Percentiles rank a stretch among this genome's conserved stretches.
Conservation (phyloP, 1,140 invertebrate species). For the Aphis craccivora region DNA sequence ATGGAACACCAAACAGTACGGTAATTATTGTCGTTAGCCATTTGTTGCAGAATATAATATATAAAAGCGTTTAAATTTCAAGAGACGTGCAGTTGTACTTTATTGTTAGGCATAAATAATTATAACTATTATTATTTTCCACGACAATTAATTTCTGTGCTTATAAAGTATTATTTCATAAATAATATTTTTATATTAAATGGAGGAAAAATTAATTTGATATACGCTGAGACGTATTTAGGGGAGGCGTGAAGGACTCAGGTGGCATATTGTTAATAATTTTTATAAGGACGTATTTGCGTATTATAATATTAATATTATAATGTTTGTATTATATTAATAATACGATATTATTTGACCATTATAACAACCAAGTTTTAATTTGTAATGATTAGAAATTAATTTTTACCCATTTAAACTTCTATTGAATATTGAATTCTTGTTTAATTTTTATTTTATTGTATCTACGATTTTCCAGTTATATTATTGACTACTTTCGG, state of each 20-base stretch:
- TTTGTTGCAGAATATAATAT: background rate
- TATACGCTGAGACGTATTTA: background rate
- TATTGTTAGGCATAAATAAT: conserved; percentile 2
- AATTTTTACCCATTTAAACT: background rate
- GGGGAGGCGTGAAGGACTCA: background rate
- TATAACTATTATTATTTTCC: background rate
- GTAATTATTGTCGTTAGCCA: conserved; percentile 16
- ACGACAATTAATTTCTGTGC: background rate
- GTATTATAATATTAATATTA: background rate
- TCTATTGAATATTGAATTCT: background rate
- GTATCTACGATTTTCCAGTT: background rate
- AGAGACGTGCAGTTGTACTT: background rate
- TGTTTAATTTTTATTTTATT: background rate
- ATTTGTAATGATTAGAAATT: background rate
- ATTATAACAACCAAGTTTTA: background rate
- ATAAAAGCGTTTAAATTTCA: background rate
- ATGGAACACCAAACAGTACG: background rate
- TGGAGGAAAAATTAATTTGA: background rate
- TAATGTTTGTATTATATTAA: background rate
- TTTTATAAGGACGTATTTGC: background rate
- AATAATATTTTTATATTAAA: background rate
- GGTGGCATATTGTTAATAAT: background rate
- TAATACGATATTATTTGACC: background rate
- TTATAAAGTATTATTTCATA: background rate
- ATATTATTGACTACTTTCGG: background rate